Evolutionary conservation across 2,888 invertebrate genomes (phyloP).

Genomic region (Drosophila anomalata): DNA sequence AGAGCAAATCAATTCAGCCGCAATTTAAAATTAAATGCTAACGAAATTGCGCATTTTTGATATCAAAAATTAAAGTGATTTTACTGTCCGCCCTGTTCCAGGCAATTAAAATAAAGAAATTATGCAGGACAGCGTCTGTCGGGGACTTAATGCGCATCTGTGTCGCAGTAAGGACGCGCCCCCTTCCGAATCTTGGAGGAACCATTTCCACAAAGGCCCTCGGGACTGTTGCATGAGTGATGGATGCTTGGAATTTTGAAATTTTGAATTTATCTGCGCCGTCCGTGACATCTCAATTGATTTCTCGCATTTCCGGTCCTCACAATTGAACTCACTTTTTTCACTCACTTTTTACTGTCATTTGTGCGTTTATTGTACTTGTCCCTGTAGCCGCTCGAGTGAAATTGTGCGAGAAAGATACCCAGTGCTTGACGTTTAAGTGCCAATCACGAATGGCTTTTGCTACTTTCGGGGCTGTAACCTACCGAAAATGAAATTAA

Average conservation of each 20-base stretch:
- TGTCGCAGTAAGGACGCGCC: not conserved
- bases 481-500: conserved; percentile 1
- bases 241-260: conserved; percentile 29
- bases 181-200: not conserved
- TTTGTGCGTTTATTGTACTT: conserved; percentile 27
- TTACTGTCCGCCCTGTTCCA: not conserved
- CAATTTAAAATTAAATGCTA: conserved; percentile 1
- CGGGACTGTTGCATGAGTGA: conserved; percentile 23
- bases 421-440: conserved; percentile 25
- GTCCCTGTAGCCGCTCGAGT: conserved; percentile 7
- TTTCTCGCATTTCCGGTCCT: conserved; percentile 14
- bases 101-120: conserved; percentile 2
- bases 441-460: conserved; percentile 39
- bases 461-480: not conserved
- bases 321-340: conserved; percentile 21
- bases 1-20: conserved; percentile 13
- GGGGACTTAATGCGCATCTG: conserved; percentile 12
- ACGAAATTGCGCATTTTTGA: conserved; percentile 8
- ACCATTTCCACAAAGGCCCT: conserved; percentile 17
- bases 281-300: conserved; percentile 11
- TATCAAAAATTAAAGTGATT: conserved; percentile 17
- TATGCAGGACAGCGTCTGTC: conserved; percentile 21
- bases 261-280: conserved; percentile 10
- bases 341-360: conserved; percentile 36
- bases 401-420: conserved; percentile 10